These are phyloP conservation scores for Ligdia adustata DNA, from an alignment of 2,888 invertebrate genomes.

Conservation along the genomic window DNA sequence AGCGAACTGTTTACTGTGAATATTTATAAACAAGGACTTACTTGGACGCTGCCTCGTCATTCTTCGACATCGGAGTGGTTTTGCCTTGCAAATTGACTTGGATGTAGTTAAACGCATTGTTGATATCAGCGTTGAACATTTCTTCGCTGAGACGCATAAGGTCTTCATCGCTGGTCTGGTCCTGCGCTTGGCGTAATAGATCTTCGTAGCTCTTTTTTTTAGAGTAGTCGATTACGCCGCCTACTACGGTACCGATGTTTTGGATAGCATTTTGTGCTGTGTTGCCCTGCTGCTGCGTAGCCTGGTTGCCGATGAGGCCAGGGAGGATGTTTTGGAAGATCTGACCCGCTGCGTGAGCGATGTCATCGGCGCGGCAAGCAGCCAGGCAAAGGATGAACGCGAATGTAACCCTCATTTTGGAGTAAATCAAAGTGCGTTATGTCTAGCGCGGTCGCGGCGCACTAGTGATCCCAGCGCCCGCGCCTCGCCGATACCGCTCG, in stretches of 20 bases:
- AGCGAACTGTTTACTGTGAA: no score
- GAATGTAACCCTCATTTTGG: slow-evolving; percentile 64
- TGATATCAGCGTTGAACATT: slow-evolving; percentile 88
- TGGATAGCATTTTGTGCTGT: slow-evolving; percentile 69
- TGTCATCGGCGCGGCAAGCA: slow-evolving; percentile 63
- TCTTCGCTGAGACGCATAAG: slow-evolving; percentile 88
- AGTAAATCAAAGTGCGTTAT: slow-evolving; percentile 55
- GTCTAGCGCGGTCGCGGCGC: slow-evolving; percentile 67
- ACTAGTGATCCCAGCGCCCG: slow-evolving; percentile 73
- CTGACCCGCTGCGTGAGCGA: slow-evolving; percentile 72
- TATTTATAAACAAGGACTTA: slow-evolving; percentile 69
- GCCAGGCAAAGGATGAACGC: slow-evolving; percentile 58
- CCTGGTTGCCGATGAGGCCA: slow-evolving; percentile 66
- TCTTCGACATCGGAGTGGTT: slow-evolving; percentile 87
- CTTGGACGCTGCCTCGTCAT: slow-evolving; percentile 90
- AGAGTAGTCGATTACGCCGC: slow-evolving; percentile 77
- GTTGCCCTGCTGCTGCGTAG: slow-evolving; percentile 67
- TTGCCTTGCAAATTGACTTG: slow-evolving; percentile 89
- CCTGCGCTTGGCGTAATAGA: slow-evolving; percentile 69
- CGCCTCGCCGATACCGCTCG: slow-evolving; percentile 61
- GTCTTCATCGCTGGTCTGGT: slow-evolving; percentile 86
- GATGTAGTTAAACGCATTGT: slow-evolving; percentile 89
- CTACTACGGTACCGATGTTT: slow-evolving; percentile 76
- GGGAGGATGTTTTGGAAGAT: slow-evolving; percentile 76
- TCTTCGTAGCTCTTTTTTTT: slow-evolving; percentile 79